Evolutionary conservation across 2,888 invertebrate genomes (phyloP), one percentile per base, ranked within the genome.

Genomic region (Acholoe squamosa): DNA sequence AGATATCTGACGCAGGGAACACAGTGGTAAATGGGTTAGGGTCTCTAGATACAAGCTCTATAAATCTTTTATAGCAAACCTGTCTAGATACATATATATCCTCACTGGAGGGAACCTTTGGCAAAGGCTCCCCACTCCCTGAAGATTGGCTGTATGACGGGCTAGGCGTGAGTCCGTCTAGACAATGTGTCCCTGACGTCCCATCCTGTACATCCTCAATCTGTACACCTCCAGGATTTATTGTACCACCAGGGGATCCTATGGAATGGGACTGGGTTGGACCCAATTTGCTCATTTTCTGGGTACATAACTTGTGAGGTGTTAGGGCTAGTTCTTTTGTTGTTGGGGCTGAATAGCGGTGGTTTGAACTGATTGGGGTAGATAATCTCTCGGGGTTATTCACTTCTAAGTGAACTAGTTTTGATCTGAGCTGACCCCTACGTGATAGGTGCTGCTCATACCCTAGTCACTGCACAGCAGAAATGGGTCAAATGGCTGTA

Each of bases 401-500:
- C 43, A 43, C 43, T 3, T 43, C 43, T 43, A 43, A 43, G 43
- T 43, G 43, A 43, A 43, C 43, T 43, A 43, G 43, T 7, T 3
- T 7, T 43, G 43, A 43, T 43, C 43, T 43, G 43, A 10, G 43
- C 43, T 43, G 43, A 43, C 43, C 43, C 43, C 43, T 3, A 43
- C 43, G 10, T 43, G 3, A 43, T 43, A 43, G 43, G 43, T 43
- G 43, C 3, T 43, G 10, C 43, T 7, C 43, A 61, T 3, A n/a
- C 61, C 61, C 61, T 14, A n/a, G 22, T n/a, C 7, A 61, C n/a
- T 61, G 7, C n/a, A n/a, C 61, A 61, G 61, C 22, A 61, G 14
- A 61, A 61, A 61, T 61, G n/a, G 61, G 61, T 61, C 61, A 61
- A 61, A 3, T 61, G 61, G 43, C 61, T 61, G 19, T n/a, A 61